These are phyloP conservation scores for Neodontobutis hainanensis DNA, from an alignment of 2,113 vertebrate genomes.

Conservation along the genomic window DNA sequence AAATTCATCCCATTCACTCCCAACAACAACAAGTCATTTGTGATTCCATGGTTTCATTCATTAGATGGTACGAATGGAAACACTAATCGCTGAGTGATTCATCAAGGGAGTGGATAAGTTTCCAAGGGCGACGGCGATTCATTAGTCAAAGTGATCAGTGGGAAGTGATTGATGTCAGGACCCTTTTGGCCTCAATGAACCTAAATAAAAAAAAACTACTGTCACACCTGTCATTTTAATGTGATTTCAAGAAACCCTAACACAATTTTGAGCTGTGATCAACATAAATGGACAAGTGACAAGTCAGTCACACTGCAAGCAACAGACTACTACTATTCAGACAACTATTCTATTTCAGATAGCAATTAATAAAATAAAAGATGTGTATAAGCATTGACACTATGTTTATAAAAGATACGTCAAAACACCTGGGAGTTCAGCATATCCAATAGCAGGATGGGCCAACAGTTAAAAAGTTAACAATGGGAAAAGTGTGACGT, in stretches of 20 bases:
- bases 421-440: neutral
- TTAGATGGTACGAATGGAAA: conserved; percentile 30
- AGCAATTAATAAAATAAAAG: too few species aligned
- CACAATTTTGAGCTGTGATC: too few species aligned
- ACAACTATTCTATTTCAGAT: too few species aligned
- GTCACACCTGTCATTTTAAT: conserved; percentile 21
- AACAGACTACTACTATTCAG: too few species aligned
- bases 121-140: conserved; percentile 53
- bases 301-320: too few species aligned
- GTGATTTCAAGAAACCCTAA: neutral
- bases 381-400: too few species aligned
- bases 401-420: too few species aligned
- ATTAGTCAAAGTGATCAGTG: conserved; percentile 56
- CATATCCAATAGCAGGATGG: neutral
- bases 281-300: too few species aligned
- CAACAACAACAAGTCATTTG: conserved; percentile 46
- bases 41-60: conserved; percentile 44
- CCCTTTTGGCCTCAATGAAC: conserved; percentile 13
- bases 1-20: conserved; percentile 20
- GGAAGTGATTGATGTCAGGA: conserved; percentile 31
- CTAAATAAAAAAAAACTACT: neutral
- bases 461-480: neutral
- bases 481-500: neutral
- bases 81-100: conserved; percentile 48
- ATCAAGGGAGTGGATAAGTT: conserved; percentile 58